Percentiles rank a stretch among this genome's conserved stretches.
Evolutionary conservation across 2,797 vertebrate species (phyloP).

Genomic region (Pseudochaenichthys georgianus): DNA sequence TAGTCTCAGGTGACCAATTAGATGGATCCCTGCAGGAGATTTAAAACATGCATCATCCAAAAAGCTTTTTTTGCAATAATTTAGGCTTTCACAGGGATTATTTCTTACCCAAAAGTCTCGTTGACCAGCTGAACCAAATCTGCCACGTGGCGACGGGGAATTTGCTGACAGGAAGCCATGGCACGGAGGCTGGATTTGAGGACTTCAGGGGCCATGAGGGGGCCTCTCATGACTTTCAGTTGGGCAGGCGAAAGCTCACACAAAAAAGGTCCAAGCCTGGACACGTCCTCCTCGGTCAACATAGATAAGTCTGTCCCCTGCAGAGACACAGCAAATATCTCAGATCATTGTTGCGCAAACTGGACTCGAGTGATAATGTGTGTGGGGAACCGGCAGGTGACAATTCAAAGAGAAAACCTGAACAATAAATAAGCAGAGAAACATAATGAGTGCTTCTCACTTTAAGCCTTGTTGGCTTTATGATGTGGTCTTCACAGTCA

Average conservation of each 20-base stretch:
- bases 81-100: background rate
- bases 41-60: background rate
- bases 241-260: conserved; percentile 74
- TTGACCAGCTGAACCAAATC: conserved; percentile 68
- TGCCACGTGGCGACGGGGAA: conserved; percentile 60
- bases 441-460: background rate
- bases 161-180: conserved; percentile 72
- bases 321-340: conserved; percentile 21
- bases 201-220: conserved; percentile 55
- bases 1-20: conserved; percentile 69
- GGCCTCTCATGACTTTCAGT: conserved; percentile 55
- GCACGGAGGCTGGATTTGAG: conserved; percentile 63
- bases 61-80: background rate
- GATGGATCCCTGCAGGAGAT: conserved; percentile 69
- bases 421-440: background rate
- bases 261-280: conserved; percentile 69
- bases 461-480: background rate
- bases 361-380: background rate
- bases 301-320: conserved; percentile 71
- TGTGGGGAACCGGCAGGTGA: background rate
- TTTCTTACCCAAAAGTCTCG: conserved; percentile 74
- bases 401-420: background rate
- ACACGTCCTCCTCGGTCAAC: conserved; percentile 61
- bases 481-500: background rate
- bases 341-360: background rate